These are phyloP conservation scores for Drosophila ohnishii DNA, from an alignment of 1,140 invertebrate species.

Conservation along the genomic window DNA sequence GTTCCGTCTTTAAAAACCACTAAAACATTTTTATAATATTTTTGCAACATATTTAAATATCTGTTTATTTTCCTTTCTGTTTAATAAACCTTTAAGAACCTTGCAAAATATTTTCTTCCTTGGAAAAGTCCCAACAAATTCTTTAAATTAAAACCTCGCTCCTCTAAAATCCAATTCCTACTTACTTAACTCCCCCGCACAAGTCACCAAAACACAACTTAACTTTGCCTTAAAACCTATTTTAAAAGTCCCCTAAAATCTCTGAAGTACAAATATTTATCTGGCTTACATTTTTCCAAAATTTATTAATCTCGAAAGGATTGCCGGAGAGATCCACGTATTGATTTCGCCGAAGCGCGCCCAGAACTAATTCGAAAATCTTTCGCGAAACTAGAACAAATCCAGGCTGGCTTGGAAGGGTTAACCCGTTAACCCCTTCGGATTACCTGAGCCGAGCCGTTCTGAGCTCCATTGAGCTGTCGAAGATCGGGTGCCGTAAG, in stretches of 20 bases:
- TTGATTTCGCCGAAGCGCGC: constrained; percentile 49
- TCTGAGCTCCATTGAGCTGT: constrained; percentile 75
- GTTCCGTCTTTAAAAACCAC: too few relatives aligned
- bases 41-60: too few relatives aligned
- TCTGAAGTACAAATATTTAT: constrained; percentile 24
- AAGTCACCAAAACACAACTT: constrained; percentile 40
- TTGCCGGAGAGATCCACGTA: constrained; percentile 22
- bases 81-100: background rate
- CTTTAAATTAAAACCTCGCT: background rate
- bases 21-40: too few relatives aligned
- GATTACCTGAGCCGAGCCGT: constrained; percentile 61
- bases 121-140: background rate
- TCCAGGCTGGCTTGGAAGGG: constrained; percentile 31
- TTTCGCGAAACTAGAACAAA: constrained; percentile 60
- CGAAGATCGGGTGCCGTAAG: constrained; percentile 59
- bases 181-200: background rate
- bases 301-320: constrained; percentile 33
- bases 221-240: constrained; percentile 12
- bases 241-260: background rate
- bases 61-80: too few relatives aligned
- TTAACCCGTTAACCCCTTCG: constrained; percentile 77
- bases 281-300: constrained; percentile 7
- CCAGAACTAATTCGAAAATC: constrained; percentile 66
- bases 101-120: background rate
- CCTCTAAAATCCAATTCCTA: background rate